These are phyloP conservation scores for Trissonchulus latispiculum DNA, from an alignment of 2,888 invertebrate species.

Conservation along the genomic window DNA sequence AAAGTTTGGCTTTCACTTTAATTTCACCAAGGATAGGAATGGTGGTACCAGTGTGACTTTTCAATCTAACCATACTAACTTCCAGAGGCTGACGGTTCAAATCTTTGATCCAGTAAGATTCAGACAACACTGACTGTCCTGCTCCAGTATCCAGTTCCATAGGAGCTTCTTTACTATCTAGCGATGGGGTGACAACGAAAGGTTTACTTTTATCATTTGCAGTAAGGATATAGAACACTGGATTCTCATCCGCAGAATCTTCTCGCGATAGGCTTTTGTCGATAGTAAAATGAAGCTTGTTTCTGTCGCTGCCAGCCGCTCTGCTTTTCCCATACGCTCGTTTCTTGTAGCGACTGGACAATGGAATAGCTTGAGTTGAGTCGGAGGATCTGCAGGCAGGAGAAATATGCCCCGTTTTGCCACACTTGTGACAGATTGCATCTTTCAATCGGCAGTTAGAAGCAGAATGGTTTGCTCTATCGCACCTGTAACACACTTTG, in stretches of 20 bases:
- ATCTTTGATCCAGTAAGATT: neutral
- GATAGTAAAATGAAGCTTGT: too few relatives aligned
- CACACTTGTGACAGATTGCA: neutral
- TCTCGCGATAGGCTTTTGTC: too few relatives aligned
- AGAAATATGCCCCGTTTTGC: neutral
- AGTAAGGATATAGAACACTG: neutral
- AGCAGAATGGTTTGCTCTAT: neutral
- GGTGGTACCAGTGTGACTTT: neutral
- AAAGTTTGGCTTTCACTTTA: neutral
- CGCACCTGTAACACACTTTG: neutral
- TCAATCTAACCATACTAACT: neutral
- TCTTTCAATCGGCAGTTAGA: neutral
- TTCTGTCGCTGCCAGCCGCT: too few relatives aligned
- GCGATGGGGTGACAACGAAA: neutral
- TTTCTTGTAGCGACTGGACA: too few relatives aligned
- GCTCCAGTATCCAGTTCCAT: neutral
- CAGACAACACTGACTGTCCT: neutral
- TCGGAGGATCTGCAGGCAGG: neutral
- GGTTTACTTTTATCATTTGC: neutral
- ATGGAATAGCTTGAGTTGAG: too few relatives aligned
- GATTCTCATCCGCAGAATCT: too few relatives aligned
- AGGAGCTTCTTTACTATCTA: neutral
- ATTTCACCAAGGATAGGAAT: neutral
- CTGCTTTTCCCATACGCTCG: too few relatives aligned
- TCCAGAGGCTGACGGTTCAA: neutral